Evolutionary conservation across 2,113 vertebrate genomes (phyloP).

Genomic region (Anser cygnoides): DNA sequence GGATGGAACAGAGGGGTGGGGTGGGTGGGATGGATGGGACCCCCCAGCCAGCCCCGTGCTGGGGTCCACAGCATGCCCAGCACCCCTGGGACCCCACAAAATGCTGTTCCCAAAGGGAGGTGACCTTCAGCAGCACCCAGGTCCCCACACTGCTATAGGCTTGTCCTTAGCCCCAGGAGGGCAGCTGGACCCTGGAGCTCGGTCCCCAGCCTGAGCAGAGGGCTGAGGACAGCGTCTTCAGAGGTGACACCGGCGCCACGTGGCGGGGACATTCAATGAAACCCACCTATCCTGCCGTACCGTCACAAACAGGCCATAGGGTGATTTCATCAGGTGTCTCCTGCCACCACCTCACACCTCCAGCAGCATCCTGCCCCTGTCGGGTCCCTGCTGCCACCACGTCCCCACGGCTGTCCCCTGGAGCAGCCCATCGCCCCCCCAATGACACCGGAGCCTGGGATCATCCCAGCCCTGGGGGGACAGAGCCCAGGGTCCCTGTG

Average conservation of each 20-base stretch:
- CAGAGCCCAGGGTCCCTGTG: background rate
- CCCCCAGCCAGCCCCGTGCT: background rate
- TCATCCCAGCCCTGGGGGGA: background rate
- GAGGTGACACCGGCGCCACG: background rate
- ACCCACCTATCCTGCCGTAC: constrained; percentile 85
- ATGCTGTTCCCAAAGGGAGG: background rate
- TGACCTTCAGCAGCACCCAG: background rate
- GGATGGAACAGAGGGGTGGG: background rate
- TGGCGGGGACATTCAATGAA: constrained; percentile 82
- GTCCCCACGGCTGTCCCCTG: background rate
- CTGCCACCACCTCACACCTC: constrained; percentile 48
- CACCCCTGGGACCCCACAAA: background rate
- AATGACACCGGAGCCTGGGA: background rate
- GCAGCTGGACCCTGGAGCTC: background rate
- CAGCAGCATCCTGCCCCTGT: background rate
- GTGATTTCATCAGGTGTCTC: constrained; percentile 85
- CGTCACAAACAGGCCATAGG: constrained; percentile 79
- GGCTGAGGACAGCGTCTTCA: background rate
- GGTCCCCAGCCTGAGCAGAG: background rate
- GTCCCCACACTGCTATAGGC: background rate
- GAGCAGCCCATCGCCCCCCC: background rate
- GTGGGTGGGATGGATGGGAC: background rate
- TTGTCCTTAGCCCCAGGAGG: background rate
- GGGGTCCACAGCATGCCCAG: background rate
- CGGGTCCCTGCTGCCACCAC: too few relatives aligned